Conservation (phyloP, 2,888 invertebrate species). For the Volucella inflata region DNA sequence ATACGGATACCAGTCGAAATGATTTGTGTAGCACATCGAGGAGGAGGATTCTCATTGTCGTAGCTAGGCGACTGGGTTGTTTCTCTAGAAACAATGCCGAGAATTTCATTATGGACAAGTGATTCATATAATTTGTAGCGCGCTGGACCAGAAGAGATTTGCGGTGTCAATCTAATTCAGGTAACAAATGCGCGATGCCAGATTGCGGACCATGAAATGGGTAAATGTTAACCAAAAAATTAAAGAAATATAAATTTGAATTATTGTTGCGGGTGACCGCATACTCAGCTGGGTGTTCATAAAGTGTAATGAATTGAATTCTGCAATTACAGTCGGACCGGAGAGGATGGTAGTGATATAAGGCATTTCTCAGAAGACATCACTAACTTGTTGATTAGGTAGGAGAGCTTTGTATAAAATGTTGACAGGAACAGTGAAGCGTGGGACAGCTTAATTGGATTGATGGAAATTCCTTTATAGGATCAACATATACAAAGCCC, state of each 20-base stretch:
- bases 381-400: background rate
- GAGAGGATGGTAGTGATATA: background rate
- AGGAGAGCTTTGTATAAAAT: background rate
- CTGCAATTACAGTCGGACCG: slow-evolving; percentile 36
- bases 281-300: slow-evolving; percentile 39
- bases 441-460: slow-evolving; percentile 1
- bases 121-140: slow-evolving; percentile 16
- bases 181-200: slow-evolving; percentile 41
- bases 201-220: slow-evolving; percentile 42
- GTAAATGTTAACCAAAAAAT: background rate
- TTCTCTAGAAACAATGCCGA: slow-evolving; percentile 57
- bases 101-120: slow-evolving; percentile 29
- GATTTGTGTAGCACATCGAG: slow-evolving; percentile 60
- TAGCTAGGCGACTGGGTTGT: slow-evolving; percentile 23
- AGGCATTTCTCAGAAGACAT: slow-evolving; percentile 42
- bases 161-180: slow-evolving; percentile 19
- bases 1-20: slow-evolving; percentile 19
- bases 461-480: slow-evolving; percentile 29
- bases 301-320: slow-evolving; percentile 58
- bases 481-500: background rate
- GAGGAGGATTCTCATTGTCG: slow-evolving; percentile 45
- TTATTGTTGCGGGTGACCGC: slow-evolving; percentile 44
- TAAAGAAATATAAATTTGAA: slow-evolving; percentile 1
- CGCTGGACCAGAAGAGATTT: slow-evolving; percentile 50
- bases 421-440: background rate